Conservation (phyloP, 2,797 vertebrate species). For the Ibycter americanus region DNA sequence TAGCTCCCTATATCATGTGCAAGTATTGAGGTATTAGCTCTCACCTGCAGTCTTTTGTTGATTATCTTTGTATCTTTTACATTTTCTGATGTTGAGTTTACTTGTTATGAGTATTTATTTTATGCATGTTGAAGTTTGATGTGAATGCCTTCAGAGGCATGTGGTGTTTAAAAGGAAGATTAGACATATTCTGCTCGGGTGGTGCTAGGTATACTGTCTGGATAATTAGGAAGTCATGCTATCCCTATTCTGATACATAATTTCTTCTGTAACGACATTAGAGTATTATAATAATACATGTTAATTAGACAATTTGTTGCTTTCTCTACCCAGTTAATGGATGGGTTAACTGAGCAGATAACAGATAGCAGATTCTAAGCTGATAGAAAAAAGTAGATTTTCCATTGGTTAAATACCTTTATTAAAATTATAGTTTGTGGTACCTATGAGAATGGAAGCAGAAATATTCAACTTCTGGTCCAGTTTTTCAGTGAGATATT, state of each 20-base stretch:
- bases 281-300: background rate
- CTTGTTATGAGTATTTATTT: background rate
- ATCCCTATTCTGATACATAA: background rate
- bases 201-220: background rate
- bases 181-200: background rate
- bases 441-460: background rate
- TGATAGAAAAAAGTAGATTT: background rate
- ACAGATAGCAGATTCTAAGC: background rate
- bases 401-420: background rate
- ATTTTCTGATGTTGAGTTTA: background rate
- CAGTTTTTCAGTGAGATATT: background rate
- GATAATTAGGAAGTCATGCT: background rate
- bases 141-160: background rate
- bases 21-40: background rate
- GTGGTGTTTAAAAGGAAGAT: background rate
- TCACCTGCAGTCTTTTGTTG: background rate
- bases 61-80: background rate
- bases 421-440: background rate
- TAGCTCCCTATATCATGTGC: background rate
- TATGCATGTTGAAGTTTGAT: background rate
- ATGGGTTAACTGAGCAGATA: background rate
- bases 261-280: background rate
- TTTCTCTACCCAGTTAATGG: background rate
- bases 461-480: background rate
- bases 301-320: background rate